Evolutionary conservation across 2,797 vertebrate genomes (phyloP), one percentile per base, ranked within the genome.

Genomic region (Chelon labrosus): DNA sequence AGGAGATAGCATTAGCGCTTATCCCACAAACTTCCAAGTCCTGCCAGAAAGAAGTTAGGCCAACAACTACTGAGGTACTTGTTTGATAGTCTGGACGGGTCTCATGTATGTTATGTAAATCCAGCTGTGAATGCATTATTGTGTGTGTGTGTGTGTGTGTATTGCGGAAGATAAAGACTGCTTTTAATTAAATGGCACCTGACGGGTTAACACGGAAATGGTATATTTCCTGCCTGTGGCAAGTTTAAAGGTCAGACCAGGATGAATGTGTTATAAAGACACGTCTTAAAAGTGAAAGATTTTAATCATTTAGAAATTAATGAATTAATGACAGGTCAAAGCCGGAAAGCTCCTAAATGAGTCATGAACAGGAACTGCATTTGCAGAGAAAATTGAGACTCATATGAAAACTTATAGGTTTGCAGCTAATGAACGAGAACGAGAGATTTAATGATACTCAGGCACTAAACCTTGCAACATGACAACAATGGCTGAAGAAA

Each of bases 1-100:
- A 61, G 73, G 69, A 79, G 87, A 80, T 74, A 75, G 73, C 63
- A 75, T 82, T 77, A 80, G 77, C 77, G 85, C 87, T 88, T 77
- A 86, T 89, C 80, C 65, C 63, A 67, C 70, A 69, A 75, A 73
- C 69, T 65, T 78, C 4, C 73, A 84, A 62, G 53, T 82, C 70
- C 81, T 83, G 81, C 79, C 84, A 86, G 60, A 42, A 39, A 64
- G 8, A 78, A 71, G 70, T 77, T 61, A 44, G 31, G 70, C 52
- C 79, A 66, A 56, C 25, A 4, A 68, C 51, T 47, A 25, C 62
- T 63, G 75, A 50, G 68, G 46, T 19, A 41, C 53, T 39, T 80
- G 59, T 61, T 38, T 53, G 50, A 49, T 59, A 58, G 52, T 58
- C 53, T 41, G 14, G 16, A 16, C n/a, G 44, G 10, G 31, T 35